These are phyloP conservation scores for Puntigrus tetrazona DNA, from an alignment of 2,113 vertebrate genomes.

Conservation along the genomic window DNA sequence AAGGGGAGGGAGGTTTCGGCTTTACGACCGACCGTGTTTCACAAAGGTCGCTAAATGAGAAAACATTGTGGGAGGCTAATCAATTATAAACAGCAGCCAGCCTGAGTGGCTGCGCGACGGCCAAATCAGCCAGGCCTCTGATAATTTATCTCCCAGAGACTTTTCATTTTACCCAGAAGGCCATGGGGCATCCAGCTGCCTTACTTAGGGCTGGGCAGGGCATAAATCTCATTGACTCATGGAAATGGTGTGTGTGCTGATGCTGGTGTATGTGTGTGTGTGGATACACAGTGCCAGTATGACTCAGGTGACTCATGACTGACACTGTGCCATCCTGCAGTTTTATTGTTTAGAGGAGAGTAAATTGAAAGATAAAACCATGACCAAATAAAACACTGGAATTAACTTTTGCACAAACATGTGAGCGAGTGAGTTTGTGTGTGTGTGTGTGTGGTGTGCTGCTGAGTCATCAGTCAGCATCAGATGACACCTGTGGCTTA, in stretches of 20 bases:
- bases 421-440: background rate
- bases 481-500: slow-evolving; percentile 33
- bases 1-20: slow-evolving; percentile 16
- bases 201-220: slow-evolving; percentile 31
- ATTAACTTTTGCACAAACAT: slow-evolving; percentile 25
- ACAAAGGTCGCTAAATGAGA: slow-evolving; percentile 61
- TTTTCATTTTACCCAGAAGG: slow-evolving; percentile 60
- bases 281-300: slow-evolving; percentile 34
- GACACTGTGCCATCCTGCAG: slow-evolving; percentile 34
- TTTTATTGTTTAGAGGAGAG: slow-evolving; percentile 50
- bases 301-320: slow-evolving; percentile 42
- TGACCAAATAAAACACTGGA: slow-evolving; percentile 29
- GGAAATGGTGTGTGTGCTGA: slow-evolving; percentile 42
- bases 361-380: slow-evolving; percentile 48
- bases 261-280: slow-evolving; percentile 19
- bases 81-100: slow-evolving; percentile 61
- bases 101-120: slow-evolving; percentile 55
- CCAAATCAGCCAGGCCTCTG: slow-evolving; percentile 57
- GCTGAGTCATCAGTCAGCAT: slow-evolving; percentile 46
- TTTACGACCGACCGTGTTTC: slow-evolving; percentile 55
- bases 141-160: slow-evolving; percentile 60
- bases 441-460: slow-evolving; percentile 18
- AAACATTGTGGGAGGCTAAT: slow-evolving; percentile 62
- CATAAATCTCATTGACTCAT: slow-evolving; percentile 57
- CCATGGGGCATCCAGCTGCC: slow-evolving; percentile 49